These are phyloP conservation scores for Venustaconcha ellipsiformis DNA, from an alignment of 1,140 invertebrate genomes.

Conservation along the genomic window DNA sequence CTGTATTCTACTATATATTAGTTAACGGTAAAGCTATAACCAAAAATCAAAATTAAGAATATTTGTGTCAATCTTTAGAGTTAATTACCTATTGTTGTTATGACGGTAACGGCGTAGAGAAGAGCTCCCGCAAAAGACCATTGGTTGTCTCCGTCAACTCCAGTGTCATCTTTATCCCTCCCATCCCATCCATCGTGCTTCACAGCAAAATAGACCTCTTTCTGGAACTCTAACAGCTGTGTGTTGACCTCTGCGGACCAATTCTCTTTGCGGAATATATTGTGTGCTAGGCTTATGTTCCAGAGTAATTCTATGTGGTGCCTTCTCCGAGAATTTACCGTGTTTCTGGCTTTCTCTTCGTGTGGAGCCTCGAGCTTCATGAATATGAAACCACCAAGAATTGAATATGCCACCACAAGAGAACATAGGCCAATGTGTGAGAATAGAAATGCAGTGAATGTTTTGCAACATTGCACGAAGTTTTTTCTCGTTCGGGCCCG, in stretches of 20 bases:
- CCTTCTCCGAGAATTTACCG: slow-evolving; percentile 20
- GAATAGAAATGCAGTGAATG: slow-evolving; percentile 72
- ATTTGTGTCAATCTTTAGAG: not conserved
- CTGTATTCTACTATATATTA: too few species aligned
- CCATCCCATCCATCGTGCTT: slow-evolving; percentile 53
- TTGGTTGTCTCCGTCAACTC: slow-evolving; percentile 11
- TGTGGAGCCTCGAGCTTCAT: slow-evolving; percentile 79
- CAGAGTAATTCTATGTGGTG: slow-evolving; percentile 72
- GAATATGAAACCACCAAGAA: slow-evolving; percentile 94
- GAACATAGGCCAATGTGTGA: slow-evolving; percentile 91
- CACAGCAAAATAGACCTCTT: slow-evolving; percentile 39
- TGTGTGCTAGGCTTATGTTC: slow-evolving; percentile 78
- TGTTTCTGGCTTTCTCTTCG: slow-evolving; percentile 30
- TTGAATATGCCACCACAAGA: slow-evolving; percentile 93
- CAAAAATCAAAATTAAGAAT: too few species aligned
- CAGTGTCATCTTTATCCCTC: slow-evolving; percentile 30
- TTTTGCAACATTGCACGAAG: slow-evolving; percentile 60
- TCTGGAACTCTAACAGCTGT: slow-evolving; percentile 45
- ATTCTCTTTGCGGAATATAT: slow-evolving; percentile 80
- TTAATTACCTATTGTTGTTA: slow-evolving; percentile 93
- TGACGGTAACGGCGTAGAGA: slow-evolving; percentile 94
- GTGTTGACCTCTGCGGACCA: slow-evolving; percentile 73
- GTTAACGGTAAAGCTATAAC: too few species aligned
- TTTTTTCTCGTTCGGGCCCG: slow-evolving; percentile 31
- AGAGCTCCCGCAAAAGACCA: slow-evolving; percentile 87